Evolutionary conservation across 2,888 invertebrate species (phyloP).

Genomic region (Pilophorus perplexus): DNA sequence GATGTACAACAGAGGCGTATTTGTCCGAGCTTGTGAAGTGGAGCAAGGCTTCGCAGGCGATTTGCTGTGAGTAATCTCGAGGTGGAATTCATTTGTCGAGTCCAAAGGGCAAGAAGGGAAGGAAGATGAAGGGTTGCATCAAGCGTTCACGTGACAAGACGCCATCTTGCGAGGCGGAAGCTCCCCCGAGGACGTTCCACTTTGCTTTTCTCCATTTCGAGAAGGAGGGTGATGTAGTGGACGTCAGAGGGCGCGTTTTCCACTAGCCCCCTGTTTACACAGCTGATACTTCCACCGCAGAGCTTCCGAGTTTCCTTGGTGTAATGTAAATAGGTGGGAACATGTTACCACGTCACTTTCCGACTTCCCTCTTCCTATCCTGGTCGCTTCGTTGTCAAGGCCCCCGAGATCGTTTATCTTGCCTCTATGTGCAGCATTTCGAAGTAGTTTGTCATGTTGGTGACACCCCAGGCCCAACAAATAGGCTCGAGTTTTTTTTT

Average conservation of each 20-base stretch:
- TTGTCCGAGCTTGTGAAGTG: slow-evolving; percentile 25
- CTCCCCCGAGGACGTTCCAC: not conserved
- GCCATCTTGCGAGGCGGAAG: not conserved
- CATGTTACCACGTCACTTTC: slow-evolving; percentile 5
- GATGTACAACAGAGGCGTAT: slow-evolving; percentile 16
- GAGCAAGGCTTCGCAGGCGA: not conserved
- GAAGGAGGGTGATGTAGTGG: slow-evolving; percentile 6
- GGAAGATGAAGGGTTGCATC: not conserved
- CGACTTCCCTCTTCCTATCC: not conserved
- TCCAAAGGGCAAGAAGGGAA: not conserved
- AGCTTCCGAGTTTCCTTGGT: not conserved
- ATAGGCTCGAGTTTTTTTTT: not conserved
- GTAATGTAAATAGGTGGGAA: slow-evolving; percentile 27
- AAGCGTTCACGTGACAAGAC: not conserved
- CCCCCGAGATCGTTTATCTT: slow-evolving; percentile 22
- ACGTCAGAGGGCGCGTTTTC: slow-evolving; percentile 8
- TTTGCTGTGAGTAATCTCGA: slow-evolving; percentile 17
- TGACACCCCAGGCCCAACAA: not conserved
- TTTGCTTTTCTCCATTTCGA: not conserved
- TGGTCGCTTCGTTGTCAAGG: not conserved
- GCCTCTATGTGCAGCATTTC: slow-evolving; percentile 4
- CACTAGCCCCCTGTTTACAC: slow-evolving; percentile 10
- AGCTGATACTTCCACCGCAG: slow-evolving; percentile 1
- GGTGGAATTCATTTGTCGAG: slow-evolving; percentile 23
- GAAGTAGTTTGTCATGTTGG: slow-evolving; percentile 12